Conservation (phyloP, 1,140 invertebrate species). For the Drosophila orena region DNA sequence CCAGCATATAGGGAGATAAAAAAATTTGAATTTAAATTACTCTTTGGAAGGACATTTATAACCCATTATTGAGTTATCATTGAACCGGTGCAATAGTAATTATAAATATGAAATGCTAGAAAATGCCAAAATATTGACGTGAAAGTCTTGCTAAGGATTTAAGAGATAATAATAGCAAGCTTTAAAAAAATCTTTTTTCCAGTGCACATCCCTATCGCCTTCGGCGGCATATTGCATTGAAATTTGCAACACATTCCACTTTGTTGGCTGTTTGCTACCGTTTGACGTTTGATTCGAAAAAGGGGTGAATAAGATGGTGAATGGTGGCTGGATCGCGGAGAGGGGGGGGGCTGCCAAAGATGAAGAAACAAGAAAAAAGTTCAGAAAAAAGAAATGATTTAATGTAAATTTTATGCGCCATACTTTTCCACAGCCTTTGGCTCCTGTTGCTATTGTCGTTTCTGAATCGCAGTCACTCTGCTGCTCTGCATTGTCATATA, state of each 20-base stretch:
- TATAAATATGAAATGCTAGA: too few relatives aligned
- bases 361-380: constrained; percentile 20
- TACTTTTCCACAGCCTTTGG: constrained; percentile 54
- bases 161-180: background rate
- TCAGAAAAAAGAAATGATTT: constrained; percentile 63
- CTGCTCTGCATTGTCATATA: constrained; percentile 32
- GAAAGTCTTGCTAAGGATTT: too few relatives aligned
- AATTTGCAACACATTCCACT: constrained; percentile 77
- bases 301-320: constrained; percentile 10
- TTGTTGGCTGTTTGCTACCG: constrained; percentile 74
- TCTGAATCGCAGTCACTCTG: constrained; percentile 4
- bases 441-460: constrained; percentile 5
- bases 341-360: background rate
- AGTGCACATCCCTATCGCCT: constrained; percentile 15
- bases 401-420: constrained; percentile 79
- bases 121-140: too few relatives aligned
- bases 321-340: background rate
- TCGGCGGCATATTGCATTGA: constrained; percentile 73
- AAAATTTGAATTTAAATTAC: too few relatives aligned
- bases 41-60: too few relatives aligned
- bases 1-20: constrained; percentile 10
- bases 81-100: too few relatives aligned
- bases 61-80: too few relatives aligned
- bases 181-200: background rate
- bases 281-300: constrained; percentile 65